Percentiles rank a stretch among this genome's conserved stretches.
Evolutionary conservation across 2,797 vertebrate genomes (phyloP).

Genomic region (Cichlasoma orientale): DNA sequence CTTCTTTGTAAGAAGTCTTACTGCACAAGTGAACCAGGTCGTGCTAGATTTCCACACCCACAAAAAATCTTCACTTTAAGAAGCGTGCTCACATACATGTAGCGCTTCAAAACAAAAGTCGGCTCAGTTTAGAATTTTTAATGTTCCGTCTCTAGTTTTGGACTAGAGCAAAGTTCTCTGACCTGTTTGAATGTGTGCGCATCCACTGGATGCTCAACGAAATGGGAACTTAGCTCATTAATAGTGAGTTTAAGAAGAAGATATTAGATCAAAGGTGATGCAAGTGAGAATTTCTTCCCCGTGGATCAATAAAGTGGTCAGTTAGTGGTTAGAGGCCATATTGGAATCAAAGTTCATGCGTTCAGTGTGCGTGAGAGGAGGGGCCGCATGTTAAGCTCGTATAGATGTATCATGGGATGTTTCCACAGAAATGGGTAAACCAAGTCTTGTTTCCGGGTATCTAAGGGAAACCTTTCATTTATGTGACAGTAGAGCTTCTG

Average conservation of each 20-base stretch:
- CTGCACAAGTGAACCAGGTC: not conserved
- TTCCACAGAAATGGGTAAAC: slow-evolving; percentile 29
- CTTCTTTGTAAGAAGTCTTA: not conserved
- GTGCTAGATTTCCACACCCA: not conserved
- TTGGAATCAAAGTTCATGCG: not conserved
- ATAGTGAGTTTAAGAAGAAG: not conserved
- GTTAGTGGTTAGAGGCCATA: not conserved
- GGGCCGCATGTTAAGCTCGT: not conserved
- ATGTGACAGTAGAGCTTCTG: not conserved
- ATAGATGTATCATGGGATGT: not conserved
- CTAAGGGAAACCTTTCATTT: not conserved
- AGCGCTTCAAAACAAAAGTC: not conserved
- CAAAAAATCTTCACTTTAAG: not conserved
- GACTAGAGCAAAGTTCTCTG: not conserved
- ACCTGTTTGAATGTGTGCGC: not conserved
- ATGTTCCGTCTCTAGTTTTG: not conserved
- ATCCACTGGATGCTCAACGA: not conserved
- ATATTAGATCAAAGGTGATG: not conserved
- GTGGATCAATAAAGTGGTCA: not conserved
- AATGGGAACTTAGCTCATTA: not conserved
- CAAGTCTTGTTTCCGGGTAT: not conserved
- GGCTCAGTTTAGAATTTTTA: not conserved
- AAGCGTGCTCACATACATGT: not conserved
- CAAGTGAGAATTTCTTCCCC: not conserved
- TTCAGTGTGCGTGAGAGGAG: not conserved